phyloP scores from a whole-genome alignment of 2,797 vertebrate genomes.

The Bovichtus diacanthus region DNA sequence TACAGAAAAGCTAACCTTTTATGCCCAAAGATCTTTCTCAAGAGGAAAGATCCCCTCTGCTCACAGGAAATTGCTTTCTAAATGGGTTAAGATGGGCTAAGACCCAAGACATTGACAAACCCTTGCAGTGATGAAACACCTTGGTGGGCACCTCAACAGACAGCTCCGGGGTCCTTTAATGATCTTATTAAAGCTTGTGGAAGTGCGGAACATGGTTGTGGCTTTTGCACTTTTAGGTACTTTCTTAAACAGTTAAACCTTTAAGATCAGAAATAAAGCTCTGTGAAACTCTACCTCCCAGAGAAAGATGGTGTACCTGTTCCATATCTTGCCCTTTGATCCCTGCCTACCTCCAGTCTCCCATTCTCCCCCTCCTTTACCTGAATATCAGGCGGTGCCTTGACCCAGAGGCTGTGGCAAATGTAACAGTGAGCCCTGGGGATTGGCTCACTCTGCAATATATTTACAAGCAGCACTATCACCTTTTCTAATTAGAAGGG shows the following conservation, averaged over 20 bases:
- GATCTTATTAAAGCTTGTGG: conserved; percentile 79
- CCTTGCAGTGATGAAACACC: conserved; percentile 79
- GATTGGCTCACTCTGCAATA: conserved; percentile 66
- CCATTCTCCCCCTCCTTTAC: conserved; percentile 12
- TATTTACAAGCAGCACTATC: conserved; percentile 74
- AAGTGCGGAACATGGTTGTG: conserved; percentile 63
- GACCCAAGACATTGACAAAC: conserved; percentile 81
- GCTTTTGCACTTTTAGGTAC: conserved; percentile 71
- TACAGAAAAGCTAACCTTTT: conserved; percentile 80
- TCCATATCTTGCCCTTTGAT: conserved; percentile 63
- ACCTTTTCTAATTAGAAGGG: conserved; percentile 85
- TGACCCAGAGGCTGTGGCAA: conserved; percentile 58
- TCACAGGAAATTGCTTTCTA: conserved; percentile 82
- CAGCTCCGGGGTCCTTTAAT: conserved; percentile 72
- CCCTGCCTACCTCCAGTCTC: conserved; percentile 25
- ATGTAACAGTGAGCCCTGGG: conserved; percentile 67
- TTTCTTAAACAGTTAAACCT: conserved; percentile 75
- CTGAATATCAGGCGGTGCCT: conserved; percentile 59
- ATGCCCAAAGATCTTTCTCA: conserved; percentile 75
- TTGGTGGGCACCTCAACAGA: conserved; percentile 71
- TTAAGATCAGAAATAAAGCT: conserved; percentile 64
- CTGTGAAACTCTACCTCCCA: conserved; percentile 53
- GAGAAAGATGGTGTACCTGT: conserved; percentile 43
- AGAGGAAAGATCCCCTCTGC: conserved; percentile 75
- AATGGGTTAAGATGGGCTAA: conserved; percentile 85